Conservation (phyloP, 1,140 invertebrate species). For the Caenorhabditis tropicalis region DNA sequence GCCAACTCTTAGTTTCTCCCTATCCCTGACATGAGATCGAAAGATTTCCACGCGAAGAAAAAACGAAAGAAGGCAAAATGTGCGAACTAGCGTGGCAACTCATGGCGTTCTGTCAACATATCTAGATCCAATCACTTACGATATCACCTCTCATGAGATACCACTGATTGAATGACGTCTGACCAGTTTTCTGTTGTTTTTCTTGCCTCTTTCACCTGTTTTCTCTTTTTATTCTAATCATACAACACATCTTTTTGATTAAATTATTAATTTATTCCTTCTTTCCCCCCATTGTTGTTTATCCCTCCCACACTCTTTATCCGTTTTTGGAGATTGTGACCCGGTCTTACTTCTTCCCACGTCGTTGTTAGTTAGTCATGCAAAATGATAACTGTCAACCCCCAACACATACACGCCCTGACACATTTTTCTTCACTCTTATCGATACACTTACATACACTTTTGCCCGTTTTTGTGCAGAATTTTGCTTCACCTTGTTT, state of each 20-base stretch:
- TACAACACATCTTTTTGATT: neutral
- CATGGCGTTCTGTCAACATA: neutral
- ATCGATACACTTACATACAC: neutral
- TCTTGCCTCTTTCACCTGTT: neutral
- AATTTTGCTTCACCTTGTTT: neutral
- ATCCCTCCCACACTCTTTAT: neutral
- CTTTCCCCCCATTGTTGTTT: neutral
- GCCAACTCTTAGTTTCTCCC: slow-evolving; percentile 19
- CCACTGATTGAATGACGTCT: too few relatives aligned
- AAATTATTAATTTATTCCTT: neutral
- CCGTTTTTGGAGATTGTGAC: neutral
- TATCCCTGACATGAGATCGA: slow-evolving; percentile 24
- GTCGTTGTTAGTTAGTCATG: slow-evolving; percentile 24
- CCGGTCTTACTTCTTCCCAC: neutral
- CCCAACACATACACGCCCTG: neutral
- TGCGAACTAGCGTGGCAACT: neutral
- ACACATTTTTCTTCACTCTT: too few relatives aligned
- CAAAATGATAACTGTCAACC: slow-evolving; percentile 36
- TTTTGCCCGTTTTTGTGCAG: neutral
- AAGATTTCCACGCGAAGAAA: neutral
- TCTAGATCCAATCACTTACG: neutral
- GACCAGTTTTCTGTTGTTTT: neutral
- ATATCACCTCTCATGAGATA: too few relatives aligned
- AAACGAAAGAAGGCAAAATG: neutral
- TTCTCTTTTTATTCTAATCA: slow-evolving; percentile 18